Evolutionary conservation across 2,888 invertebrate species (phyloP).

Genomic region (Melanostoma mellinum): DNA sequence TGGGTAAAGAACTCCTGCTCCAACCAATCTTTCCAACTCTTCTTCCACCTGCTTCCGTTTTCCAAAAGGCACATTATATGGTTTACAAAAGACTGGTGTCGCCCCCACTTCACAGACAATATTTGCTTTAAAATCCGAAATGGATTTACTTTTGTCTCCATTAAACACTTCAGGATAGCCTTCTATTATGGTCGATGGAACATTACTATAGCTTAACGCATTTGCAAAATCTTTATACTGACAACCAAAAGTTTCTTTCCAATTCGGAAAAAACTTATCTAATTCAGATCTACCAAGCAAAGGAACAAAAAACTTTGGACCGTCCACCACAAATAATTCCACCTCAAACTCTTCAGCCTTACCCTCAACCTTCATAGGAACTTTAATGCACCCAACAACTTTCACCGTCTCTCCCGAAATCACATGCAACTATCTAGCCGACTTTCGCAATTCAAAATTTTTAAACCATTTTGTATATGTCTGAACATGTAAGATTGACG

Average conservation of each 20-base stretch:
- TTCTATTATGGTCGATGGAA: no score
- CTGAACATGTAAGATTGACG: conserved; percentile 26
- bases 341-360: background rate
- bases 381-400: conserved; percentile 25
- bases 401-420: conserved; percentile 33
- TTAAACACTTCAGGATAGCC: no score
- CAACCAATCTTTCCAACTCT: conserved; percentile 58
- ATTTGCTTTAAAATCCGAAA: conserved; percentile 1
- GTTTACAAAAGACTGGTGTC: background rate
- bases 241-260: no score
- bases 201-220: no score
- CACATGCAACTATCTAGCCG: conserved; percentile 14
- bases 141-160: background rate
- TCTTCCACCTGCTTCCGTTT: conserved; percentile 11
- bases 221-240: no score
- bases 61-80: conserved; percentile 2
- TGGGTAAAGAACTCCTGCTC: conserved; percentile 34
- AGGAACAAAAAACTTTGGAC: no score
- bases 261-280: no score
- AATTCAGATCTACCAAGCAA: no score
- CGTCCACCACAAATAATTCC: background rate
- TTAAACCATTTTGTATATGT: conserved; percentile 13
- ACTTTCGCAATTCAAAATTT: conserved; percentile 1
- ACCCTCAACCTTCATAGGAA: conserved; percentile 4
- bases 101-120: background rate